Evolutionary conservation across 2,888 invertebrate genomes (phyloP).

Genomic region (Apotomis capreana): DNA sequence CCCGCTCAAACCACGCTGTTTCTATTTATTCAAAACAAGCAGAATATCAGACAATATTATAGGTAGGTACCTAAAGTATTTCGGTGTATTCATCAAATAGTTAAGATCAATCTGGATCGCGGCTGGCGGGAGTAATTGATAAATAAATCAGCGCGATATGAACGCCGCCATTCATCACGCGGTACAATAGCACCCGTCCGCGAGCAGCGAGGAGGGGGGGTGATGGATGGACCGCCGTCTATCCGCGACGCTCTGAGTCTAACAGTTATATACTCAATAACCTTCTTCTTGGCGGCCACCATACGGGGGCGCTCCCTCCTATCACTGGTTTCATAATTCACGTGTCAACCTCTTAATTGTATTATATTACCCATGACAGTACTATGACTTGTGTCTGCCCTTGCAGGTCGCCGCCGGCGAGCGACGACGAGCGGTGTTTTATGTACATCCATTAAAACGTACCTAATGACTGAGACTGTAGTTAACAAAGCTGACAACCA

Average conservation of each 20-base stretch:
- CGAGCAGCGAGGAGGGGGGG: background rate
- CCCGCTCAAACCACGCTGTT: background rate
- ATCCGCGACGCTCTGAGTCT: too few relatives aligned
- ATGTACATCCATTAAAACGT: background rate
- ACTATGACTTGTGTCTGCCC: background rate
- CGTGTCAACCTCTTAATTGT: too few relatives aligned
- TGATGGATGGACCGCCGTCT: background rate
- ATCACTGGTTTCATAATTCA: too few relatives aligned
- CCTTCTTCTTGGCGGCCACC: too few relatives aligned
- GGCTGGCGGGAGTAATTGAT: constrained; percentile 21
- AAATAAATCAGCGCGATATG: constrained; percentile 35
- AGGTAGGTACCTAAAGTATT: background rate
- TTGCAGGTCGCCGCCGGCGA: background rate
- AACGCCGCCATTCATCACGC: constrained; percentile 15
- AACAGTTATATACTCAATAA: too few relatives aligned
- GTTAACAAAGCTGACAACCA: constrained; percentile 6
- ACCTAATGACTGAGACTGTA: constrained; percentile 3
- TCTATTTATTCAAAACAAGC: background rate
- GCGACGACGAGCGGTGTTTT: background rate
- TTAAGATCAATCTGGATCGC: constrained; percentile 1
- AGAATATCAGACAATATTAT: background rate
- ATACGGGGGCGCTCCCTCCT: too few relatives aligned
- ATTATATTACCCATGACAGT: background rate
- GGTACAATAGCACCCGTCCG: constrained; percentile 11
- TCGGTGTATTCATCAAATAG: background rate